Evolutionary conservation across 2,797 vertebrate species (phyloP).

Genomic region (Alca torda): DNA sequence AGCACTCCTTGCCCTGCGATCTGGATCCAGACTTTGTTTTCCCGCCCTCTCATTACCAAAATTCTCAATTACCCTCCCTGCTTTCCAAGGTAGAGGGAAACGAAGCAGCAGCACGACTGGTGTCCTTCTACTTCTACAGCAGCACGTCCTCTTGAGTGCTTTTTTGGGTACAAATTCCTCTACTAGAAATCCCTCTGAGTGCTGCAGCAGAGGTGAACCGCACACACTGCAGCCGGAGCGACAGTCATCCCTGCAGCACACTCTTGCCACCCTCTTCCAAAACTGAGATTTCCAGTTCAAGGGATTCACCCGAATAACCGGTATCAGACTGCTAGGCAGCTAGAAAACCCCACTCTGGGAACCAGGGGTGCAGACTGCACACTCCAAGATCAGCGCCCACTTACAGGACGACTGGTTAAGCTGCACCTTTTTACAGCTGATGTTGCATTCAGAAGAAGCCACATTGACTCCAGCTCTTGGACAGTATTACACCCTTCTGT

Average conservation of each 20-base stretch:
- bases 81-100: background rate
- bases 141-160: background rate
- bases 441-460: background rate
- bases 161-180: background rate
- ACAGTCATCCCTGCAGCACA: background rate
- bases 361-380: background rate
- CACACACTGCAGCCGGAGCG: background rate
- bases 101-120: background rate
- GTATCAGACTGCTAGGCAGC: background rate
- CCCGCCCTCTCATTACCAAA: background rate
- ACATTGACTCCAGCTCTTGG: background rate
- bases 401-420: background rate
- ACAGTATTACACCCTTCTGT: background rate
- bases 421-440: background rate
- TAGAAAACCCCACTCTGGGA: background rate
- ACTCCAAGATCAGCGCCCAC: background rate
- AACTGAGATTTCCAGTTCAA: background rate
- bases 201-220: background rate
- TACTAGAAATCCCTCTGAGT: background rate
- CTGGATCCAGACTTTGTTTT: background rate
- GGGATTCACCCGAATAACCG: background rate
- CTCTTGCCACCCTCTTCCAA: background rate
- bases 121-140: background rate
- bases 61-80: background rate
- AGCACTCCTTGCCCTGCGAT: background rate